Evolutionary conservation across 2,113 vertebrate species (phyloP).

Genomic region (Ammodramus savannarum): DNA sequence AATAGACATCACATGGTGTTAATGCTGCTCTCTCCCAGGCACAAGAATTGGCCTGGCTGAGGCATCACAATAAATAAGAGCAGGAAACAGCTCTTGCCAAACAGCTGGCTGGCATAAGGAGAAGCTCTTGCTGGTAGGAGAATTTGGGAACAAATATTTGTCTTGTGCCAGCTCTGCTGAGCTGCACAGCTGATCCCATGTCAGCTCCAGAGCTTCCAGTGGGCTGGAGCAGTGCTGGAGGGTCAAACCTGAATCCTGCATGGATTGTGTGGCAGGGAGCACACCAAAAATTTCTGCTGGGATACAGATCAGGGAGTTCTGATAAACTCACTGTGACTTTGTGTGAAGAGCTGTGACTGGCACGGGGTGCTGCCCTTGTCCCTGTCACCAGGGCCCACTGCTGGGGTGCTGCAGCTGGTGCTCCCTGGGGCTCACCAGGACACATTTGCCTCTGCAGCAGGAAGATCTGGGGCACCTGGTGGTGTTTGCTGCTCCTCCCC

Average conservation of each 20-base stretch:
- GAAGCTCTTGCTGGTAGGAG: not conserved
- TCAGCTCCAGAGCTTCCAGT: not conserved
- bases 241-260: not conserved
- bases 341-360: not conserved
- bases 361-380: not conserved
- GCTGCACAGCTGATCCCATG: not conserved
- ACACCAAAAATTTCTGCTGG: rapidly evolving
- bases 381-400: not conserved
- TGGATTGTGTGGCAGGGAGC: rapidly evolving
- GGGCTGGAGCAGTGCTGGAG: not conserved
- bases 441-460: rapidly evolving
- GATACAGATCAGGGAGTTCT: not conserved
- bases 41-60: not conserved
- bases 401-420: not conserved
- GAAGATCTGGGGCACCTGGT: not conserved
- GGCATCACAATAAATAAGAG: not conserved
- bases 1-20: not conserved
- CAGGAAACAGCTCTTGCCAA: conserved; percentile 40
- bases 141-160: not conserved
- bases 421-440: not conserved
- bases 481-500: not conserved
- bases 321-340: not conserved
- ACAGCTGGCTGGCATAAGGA: conserved; percentile 48
- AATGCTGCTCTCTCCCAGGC: not conserved
- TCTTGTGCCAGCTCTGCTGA: not conserved